These are phyloP conservation scores for Rhynchophorus ferrugineus DNA, from an alignment of 1,140 invertebrate species.

Conservation along the genomic window DNA sequence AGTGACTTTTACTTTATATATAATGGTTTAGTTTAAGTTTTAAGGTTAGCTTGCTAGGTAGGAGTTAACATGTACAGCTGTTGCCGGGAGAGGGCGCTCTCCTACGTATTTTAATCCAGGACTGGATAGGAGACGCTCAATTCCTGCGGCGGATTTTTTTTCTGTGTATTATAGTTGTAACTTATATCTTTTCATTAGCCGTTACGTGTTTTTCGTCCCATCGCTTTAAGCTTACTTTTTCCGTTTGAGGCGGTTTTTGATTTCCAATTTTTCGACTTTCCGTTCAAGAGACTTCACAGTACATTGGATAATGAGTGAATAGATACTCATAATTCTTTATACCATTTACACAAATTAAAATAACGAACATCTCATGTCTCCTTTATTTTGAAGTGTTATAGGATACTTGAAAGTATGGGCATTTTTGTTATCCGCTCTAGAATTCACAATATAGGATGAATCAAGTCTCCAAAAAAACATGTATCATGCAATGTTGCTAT, in stretches of 20 bases:
- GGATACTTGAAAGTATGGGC: too few relatives aligned
- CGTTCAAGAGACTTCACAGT: too few relatives aligned
- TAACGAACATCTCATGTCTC: too few relatives aligned
- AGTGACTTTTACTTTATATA: slow-evolving; percentile 16
- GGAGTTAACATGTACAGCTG: slow-evolving; percentile 19
- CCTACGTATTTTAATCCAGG: neutral
- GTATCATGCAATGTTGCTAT: too few relatives aligned
- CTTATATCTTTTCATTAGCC: slow-evolving; percentile 31
- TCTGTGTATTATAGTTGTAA: slow-evolving; percentile 37
- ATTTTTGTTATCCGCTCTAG: too few relatives aligned
- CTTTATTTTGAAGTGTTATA: too few relatives aligned
- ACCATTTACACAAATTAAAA: too few relatives aligned
- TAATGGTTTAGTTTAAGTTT: slow-evolving; percentile 13
- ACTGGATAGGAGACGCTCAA: neutral
- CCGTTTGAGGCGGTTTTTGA: neutral
- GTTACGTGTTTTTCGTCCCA: slow-evolving; percentile 21
- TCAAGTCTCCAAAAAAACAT: too few relatives aligned
- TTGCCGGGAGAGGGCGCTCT: neutral
- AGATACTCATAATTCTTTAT: too few relatives aligned
- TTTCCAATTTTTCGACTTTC: neutral
- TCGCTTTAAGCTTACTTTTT: slow-evolving; percentile 21
- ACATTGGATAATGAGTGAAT: too few relatives aligned
- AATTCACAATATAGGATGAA: too few relatives aligned
- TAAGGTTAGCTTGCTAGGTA: slow-evolving; percentile 25
- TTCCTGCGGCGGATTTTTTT: slow-evolving; percentile 5